These are phyloP conservation scores for Eumerus sabulonum DNA, from an alignment of 2,888 invertebrate genomes.

Conservation along the genomic window DNA sequence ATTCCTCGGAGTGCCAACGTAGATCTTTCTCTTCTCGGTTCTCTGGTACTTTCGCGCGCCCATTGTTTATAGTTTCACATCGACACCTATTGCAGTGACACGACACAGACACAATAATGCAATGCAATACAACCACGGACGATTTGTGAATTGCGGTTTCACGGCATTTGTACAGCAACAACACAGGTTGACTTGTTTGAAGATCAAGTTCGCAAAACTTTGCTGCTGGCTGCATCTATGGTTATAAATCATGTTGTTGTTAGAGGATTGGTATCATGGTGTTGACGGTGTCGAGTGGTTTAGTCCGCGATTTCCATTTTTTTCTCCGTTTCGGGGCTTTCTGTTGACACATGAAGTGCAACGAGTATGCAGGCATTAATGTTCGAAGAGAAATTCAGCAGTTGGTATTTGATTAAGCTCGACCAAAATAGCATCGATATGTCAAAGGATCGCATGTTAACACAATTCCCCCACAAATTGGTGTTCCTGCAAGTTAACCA, in stretches of 20 bases:
- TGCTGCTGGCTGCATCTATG: constrained; percentile 59
- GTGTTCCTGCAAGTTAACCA: too few species aligned
- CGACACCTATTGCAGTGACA: background rate
- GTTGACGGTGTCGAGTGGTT: constrained; percentile 13
- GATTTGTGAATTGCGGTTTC: constrained; percentile 65
- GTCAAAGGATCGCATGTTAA: too few species aligned
- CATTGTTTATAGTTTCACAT: constrained; percentile 60
- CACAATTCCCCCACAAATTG: too few species aligned
- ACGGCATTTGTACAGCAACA: constrained; percentile 54
- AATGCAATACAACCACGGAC: constrained; percentile 20
- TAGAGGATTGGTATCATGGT: constrained; percentile 14
- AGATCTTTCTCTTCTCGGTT: constrained; percentile 5
- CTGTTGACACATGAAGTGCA: constrained; percentile 13
- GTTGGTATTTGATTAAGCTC: constrained; percentile 33
- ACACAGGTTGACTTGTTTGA: constrained; percentile 50
- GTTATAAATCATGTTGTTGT: constrained; percentile 67
- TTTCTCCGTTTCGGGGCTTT: constrained; percentile 4
- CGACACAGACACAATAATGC: background rate
- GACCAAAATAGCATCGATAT: constrained; percentile 61
- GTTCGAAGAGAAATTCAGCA: constrained; percentile 35
- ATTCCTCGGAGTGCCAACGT: too few species aligned
- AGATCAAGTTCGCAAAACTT: constrained; percentile 68
- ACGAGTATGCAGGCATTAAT: constrained; percentile 41
- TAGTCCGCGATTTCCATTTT: constrained; percentile 9
- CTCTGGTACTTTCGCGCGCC: constrained; percentile 53